These are phyloP conservation scores for Polydesmus complanatus DNA, from an alignment of 2,888 invertebrate genomes.

Conservation along the genomic window DNA sequence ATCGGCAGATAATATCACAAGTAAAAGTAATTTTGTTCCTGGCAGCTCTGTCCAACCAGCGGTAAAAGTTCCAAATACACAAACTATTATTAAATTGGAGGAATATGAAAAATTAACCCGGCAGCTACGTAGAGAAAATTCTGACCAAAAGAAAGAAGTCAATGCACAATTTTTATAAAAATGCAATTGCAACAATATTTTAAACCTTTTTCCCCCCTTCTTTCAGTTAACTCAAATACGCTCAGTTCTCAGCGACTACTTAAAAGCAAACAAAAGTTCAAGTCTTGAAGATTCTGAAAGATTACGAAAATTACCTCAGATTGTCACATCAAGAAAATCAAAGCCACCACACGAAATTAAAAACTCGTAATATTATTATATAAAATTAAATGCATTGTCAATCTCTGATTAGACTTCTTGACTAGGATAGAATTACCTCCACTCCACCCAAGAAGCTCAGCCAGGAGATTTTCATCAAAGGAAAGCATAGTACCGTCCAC, in stretches of 20 bases:
- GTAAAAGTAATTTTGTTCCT: neutral
- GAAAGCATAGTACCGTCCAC: neutral
- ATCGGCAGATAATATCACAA: neutral
- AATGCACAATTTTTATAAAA: too few relatives aligned
- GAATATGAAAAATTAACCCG: slow-evolving; percentile 15
- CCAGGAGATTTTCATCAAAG: neutral
- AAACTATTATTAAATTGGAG: slow-evolving; percentile 7
- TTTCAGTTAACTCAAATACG: slow-evolving; percentile 4
- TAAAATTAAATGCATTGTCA: neutral
- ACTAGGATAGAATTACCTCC: neutral
- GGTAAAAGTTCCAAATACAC: neutral
- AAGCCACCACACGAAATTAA: neutral
- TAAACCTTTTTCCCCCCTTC: neutral
- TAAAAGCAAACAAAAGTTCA: neutral
- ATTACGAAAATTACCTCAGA: neutral
- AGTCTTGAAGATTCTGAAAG: neutral
- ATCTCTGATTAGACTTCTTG: neutral
- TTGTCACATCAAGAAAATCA: neutral
- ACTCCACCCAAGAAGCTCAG: neutral
- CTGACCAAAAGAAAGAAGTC: slow-evolving; percentile 15
- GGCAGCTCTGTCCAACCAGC: neutral
- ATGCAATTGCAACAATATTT: neutral
- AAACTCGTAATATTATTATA: neutral
- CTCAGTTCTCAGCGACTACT: slow-evolving; percentile 5
- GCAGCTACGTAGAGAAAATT: slow-evolving; percentile 11